Conservation (phyloP, 1,140 invertebrate species). For the Mamestra configurata region DNA sequence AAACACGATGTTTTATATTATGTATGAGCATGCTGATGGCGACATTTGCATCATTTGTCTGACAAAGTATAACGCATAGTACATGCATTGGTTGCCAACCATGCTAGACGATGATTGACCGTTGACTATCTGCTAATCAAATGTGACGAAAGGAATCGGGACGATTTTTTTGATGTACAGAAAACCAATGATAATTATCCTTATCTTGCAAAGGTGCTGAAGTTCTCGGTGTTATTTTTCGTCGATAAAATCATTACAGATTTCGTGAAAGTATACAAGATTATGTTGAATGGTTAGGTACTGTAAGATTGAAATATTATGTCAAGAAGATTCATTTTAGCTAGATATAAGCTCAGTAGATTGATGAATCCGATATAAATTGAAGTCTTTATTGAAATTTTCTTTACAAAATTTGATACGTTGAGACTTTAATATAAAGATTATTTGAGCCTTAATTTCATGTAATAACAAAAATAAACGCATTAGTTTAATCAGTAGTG, state of each 20-base stretch:
- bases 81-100: conserved; percentile 9
- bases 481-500: not conserved
- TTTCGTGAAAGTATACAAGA: not conserved
- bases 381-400: not conserved
- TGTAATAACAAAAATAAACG: not conserved
- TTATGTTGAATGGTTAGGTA: not conserved
- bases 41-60: conserved; percentile 31
- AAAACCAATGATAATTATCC: not conserved
- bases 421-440: not conserved
- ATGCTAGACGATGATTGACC: conserved; percentile 6
- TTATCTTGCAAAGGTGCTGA: not conserved
- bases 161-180: not conserved
- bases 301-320: conserved; percentile 9
- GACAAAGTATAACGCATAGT: conserved; percentile 17
- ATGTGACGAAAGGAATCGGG: conserved; percentile 2
- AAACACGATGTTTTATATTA: not conserved
- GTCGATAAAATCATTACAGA: not conserved
- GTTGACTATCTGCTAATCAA: not conserved
- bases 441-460: not conserved
- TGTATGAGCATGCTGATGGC: not conserved
- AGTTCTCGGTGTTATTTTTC: not conserved
- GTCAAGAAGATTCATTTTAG: not conserved
- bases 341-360: not conserved
- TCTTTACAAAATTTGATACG: not conserved
- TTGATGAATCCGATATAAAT: conserved; percentile 3